Evolutionary conservation across 2,888 invertebrate species (phyloP).

Genomic region (Pheosia gnoma): DNA sequence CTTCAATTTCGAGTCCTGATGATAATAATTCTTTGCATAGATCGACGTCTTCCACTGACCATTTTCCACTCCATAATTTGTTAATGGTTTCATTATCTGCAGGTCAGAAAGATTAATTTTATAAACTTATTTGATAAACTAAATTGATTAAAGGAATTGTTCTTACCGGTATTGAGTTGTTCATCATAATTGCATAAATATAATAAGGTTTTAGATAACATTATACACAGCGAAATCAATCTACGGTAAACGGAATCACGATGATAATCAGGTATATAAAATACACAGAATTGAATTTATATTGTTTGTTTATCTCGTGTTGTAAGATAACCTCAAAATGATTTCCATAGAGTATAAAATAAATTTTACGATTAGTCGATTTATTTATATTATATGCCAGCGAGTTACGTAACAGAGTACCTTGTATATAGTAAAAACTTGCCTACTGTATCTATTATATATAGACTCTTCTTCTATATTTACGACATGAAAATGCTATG

Average conservation of each 20-base stretch:
- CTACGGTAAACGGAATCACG: background rate
- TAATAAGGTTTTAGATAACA: constrained; percentile 39
- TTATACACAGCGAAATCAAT: constrained; percentile 13
- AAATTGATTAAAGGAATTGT: constrained; percentile 8
- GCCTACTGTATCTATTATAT: too few relatives aligned
- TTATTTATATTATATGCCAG: too few relatives aligned
- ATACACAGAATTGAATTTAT: background rate
- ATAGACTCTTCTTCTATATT: too few relatives aligned
- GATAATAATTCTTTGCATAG: constrained; percentile 58
- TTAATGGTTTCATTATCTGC: constrained; percentile 55
- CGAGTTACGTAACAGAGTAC: too few relatives aligned
- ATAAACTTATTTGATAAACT: background rate
- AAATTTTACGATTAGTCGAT: too few relatives aligned
- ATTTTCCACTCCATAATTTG: constrained; percentile 64
- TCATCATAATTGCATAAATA: constrained; percentile 73
- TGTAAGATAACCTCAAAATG: constrained; percentile 9
- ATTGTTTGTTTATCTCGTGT: constrained; percentile 14
- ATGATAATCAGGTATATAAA: background rate
- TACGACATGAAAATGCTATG: too few relatives aligned
- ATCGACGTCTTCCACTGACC: constrained; percentile 54
- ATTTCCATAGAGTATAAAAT: too few relatives aligned
- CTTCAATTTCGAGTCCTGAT: constrained; percentile 54
- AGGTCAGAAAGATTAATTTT: constrained; percentile 26
- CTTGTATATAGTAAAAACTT: too few relatives aligned
- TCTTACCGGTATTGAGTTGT: constrained; percentile 54